phyloP scores from a whole-genome alignment of 2,888 invertebrate species.

The Phortica okadai region DNA sequence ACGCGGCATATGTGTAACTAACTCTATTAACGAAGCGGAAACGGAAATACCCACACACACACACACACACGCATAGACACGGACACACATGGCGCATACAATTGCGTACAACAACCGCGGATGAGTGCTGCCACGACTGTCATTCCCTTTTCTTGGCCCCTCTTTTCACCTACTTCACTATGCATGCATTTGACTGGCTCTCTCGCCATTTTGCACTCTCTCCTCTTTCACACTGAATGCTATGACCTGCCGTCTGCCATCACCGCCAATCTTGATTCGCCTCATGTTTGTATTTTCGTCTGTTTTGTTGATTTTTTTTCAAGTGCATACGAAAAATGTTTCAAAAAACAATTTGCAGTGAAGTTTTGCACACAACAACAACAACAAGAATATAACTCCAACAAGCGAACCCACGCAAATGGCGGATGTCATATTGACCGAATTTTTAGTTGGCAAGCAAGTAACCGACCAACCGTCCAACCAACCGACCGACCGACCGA shows the following conservation, averaged over 20 bases:
- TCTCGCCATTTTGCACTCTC: background rate
- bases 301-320: background rate
- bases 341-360: constrained; percentile 5
- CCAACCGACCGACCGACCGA: background rate
- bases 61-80: constrained; percentile 33
- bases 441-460: constrained; percentile 47
- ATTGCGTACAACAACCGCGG: constrained; percentile 16
- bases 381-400: no score
- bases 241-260: constrained; percentile 30
- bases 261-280: constrained; percentile 23
- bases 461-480: no score
- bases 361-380: background rate
- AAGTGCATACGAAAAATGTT: constrained; percentile 5
- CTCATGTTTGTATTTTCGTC: constrained; percentile 41
- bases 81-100: constrained; percentile 18
- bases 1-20: constrained; percentile 65
- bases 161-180: no score
- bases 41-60: constrained; percentile 54
- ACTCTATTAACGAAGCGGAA: constrained; percentile 73
- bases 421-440: constrained; percentile 58
- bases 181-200: background rate
- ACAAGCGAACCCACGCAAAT: background rate
- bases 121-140: background rate
- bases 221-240: background rate
- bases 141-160: no score